Evolutionary conservation across 2,113 vertebrate genomes (phyloP).

Genomic region (Ceuthmochares aereus): DNA sequence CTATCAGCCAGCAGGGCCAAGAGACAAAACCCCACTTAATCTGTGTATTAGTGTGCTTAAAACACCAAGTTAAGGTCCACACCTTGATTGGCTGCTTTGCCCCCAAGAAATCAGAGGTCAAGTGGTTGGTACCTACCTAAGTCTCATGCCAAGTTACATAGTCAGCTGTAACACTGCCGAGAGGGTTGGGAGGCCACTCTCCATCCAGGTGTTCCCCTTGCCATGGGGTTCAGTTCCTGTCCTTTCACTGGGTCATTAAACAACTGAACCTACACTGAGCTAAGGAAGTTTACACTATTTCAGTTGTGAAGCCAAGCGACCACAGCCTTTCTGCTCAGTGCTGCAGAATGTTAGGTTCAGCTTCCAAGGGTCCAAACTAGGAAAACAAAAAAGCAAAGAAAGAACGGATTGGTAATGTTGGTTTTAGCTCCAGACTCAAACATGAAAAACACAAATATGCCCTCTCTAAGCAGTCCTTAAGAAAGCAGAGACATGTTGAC

Average conservation of each 20-base stretch:
- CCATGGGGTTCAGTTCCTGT: too few relatives aligned
- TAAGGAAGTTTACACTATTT: neutral
- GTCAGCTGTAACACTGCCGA: too few relatives aligned
- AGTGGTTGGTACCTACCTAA: too few relatives aligned
- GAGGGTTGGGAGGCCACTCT: neutral
- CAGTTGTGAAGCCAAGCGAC: neutral
- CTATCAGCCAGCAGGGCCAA: neutral
- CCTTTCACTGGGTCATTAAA: accelerated
- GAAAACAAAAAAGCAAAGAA: neutral
- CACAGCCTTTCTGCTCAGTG: accelerated
- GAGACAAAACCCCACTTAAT: neutral
- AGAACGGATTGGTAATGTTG: too few relatives aligned
- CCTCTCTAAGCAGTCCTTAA: neutral
- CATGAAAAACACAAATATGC: neutral
- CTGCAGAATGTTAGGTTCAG: neutral
- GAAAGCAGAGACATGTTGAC: neutral
- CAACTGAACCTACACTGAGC: neutral
- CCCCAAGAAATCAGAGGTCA: neutral
- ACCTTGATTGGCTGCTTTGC: neutral
- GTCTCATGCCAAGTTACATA: accelerated
- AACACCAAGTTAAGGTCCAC: neutral
- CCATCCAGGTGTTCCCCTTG: accelerated
- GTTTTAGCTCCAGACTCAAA: neutral
- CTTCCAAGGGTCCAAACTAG: neutral
- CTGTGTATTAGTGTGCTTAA: neutral